Evolutionary conservation across 1,140 invertebrate species (phyloP).

Genomic region (Centruroides sculpturatus): DNA sequence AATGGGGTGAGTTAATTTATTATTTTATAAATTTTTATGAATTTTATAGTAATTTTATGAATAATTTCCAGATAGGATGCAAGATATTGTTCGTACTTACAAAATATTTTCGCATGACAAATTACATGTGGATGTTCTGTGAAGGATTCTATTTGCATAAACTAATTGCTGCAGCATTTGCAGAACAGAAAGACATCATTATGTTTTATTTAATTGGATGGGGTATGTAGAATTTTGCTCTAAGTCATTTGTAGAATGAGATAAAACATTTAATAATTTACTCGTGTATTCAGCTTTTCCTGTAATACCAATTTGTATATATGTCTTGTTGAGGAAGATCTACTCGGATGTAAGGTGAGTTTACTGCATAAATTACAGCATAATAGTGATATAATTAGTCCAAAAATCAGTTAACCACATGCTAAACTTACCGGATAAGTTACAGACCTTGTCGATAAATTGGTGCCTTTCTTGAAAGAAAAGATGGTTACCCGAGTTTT

Average conservation of each 20-base stretch:
- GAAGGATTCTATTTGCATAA: slow-evolving; percentile 39
- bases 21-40: too few species aligned
- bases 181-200: slow-evolving; percentile 32
- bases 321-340: neutral
- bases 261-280: neutral
- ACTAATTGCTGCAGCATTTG: slow-evolving; percentile 36
- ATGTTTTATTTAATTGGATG: slow-evolving; percentile 38
- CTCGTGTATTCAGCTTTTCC: neutral
- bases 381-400: too few species aligned
- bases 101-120: slow-evolving; percentile 35
- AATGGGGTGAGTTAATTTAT: slow-evolving; percentile 31
- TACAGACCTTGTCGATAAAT: too few species aligned
- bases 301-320: neutral
- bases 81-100: slow-evolving; percentile 5
- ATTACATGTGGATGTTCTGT: slow-evolving; percentile 45
- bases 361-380: too few species aligned
- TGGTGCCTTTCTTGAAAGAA: too few species aligned
- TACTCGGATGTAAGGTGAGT: neutral
- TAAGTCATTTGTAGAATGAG: too few species aligned
- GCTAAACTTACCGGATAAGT: too few species aligned
- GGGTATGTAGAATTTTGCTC: slow-evolving; percentile 24
- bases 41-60: neutral
- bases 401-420: too few species aligned
- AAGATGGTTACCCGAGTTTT: too few species aligned
- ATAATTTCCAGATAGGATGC: neutral